Conservation (phyloP, 1,140 invertebrate species). For the Listronotus bonariensis region DNA sequence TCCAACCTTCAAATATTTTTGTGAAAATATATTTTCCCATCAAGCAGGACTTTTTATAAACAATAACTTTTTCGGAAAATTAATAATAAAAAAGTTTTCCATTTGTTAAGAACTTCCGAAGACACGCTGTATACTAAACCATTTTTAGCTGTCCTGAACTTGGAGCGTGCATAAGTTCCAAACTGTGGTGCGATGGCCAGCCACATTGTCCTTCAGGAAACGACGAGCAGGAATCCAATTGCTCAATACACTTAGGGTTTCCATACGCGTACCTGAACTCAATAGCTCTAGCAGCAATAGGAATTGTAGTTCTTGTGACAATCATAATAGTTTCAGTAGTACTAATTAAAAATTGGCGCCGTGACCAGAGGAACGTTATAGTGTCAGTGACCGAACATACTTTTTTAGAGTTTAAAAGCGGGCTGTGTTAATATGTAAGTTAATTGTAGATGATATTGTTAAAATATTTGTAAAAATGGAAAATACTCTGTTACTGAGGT, state of each 20-base stretch:
- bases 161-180: conserved; percentile 72
- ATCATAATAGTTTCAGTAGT: conserved; percentile 46
- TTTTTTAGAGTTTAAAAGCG: conserved; percentile 55
- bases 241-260: conserved; percentile 70
- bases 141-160: conserved; percentile 68
- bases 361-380: conserved; percentile 52
- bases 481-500: too few species aligned
- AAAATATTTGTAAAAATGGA: too few species aligned
- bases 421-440: conserved; percentile 48
- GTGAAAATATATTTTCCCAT: too few species aligned
- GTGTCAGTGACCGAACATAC: conserved; percentile 56
- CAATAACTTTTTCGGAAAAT: too few species aligned
- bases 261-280: conserved; percentile 63
- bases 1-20: too few species aligned
- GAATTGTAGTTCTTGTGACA: conserved; percentile 38
- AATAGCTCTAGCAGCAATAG: conserved; percentile 39
- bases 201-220: conserved; percentile 74
- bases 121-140: too few species aligned
- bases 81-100: too few species aligned
- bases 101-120: too few species aligned
- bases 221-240: conserved; percentile 74
- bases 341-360: conserved; percentile 49
- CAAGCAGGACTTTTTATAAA: too few species aligned
- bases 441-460: neutral
- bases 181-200: conserved; percentile 75